Evolutionary conservation across 2,113 vertebrate genomes (phyloP).

Genomic region (Ictalurus punctatus): DNA sequence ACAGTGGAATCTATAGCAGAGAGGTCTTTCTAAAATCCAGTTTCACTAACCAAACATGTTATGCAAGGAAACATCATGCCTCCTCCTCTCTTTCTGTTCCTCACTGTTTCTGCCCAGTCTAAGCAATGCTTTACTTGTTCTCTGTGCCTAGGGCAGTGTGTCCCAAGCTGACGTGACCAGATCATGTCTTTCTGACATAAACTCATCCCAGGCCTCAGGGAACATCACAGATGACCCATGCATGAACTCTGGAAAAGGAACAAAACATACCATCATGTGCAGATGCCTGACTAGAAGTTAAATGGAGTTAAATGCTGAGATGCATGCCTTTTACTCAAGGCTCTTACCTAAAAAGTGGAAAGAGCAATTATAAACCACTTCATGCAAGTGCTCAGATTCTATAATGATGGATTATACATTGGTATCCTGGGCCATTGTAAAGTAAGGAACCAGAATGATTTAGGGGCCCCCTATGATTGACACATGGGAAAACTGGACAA

Average conservation of each 20-base stretch:
- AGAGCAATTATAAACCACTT: background rate
- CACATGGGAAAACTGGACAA: background rate
- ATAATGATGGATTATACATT: constrained; percentile 5
- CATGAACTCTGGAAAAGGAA: background rate
- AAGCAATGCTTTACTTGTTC: constrained; percentile 26
- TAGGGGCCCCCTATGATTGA: background rate
- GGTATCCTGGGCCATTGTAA: background rate
- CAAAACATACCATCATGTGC: constrained; percentile 1
- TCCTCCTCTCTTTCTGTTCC: background rate
- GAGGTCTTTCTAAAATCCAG: background rate
- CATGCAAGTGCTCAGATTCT: background rate
- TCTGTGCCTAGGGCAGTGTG: background rate
- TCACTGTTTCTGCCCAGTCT: background rate
- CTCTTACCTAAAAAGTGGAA: background rate
- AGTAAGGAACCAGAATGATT: background rate
- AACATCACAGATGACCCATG: background rate
- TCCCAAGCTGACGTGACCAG: constrained; percentile 26
- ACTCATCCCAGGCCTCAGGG: background rate
- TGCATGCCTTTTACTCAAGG: background rate
- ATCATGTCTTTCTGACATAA: constrained; percentile 38
- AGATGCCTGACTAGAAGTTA: background rate
- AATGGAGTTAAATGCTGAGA: background rate
- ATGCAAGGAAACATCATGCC: background rate
- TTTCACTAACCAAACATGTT: constrained; percentile 5
- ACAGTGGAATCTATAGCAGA: background rate